A percentile compares a stretch with the other conserved stretches of the same genome.
Evolutionary conservation across 2,113 vertebrate species (phyloP).

Genomic region (Tinamus guttatus): DNA sequence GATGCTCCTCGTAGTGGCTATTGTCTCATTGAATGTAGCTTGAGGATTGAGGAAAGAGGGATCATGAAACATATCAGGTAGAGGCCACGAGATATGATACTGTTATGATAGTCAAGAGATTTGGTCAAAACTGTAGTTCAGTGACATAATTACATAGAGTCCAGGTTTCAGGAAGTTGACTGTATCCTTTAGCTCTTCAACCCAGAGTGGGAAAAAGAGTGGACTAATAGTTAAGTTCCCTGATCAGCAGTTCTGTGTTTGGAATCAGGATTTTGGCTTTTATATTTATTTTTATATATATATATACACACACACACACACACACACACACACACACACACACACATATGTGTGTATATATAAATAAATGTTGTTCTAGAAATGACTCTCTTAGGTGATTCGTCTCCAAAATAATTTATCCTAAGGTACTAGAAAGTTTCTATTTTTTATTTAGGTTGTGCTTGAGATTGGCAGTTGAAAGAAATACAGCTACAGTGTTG

Average conservation of each 20-base stretch:
- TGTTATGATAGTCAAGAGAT: constrained; percentile 29
- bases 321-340: no score
- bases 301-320: no score
- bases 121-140: constrained; percentile 25
- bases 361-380: background rate
- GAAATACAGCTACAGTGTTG: background rate
- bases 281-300: no score
- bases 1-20: constrained; percentile 34
- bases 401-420: background rate
- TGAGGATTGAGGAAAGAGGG: constrained; percentile 5
- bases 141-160: background rate
- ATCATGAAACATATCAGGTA: constrained; percentile 2
- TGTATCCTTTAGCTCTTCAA: constrained; percentile 9
- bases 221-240: background rate
- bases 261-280: background rate
- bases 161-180: no score
- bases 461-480: background rate
- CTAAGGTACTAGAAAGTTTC: background rate
- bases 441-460: background rate
- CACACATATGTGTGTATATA: no score
- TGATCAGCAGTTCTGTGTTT: background rate
- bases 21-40: constrained; percentile 29
- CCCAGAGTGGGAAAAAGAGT: constrained; percentile 3
- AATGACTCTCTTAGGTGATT: background rate
- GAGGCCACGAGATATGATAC: background rate